Percentiles rank a stretch among this genome's conserved stretches.
phyloP scores from a whole-genome alignment of 2,797 vertebrate genomes.

The Schizothorax lantsangensis region DNA sequence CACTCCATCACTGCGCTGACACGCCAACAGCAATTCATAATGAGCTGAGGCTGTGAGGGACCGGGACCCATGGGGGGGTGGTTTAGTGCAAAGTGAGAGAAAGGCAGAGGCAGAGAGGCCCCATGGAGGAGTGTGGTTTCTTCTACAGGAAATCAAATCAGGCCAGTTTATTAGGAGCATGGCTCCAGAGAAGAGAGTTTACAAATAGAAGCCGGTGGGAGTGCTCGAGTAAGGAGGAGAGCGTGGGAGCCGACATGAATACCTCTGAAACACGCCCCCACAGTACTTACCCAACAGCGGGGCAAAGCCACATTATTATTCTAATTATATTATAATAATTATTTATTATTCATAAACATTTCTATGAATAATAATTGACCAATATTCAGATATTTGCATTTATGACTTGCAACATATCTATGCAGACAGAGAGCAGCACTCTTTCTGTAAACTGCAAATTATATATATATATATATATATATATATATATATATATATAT shows the following conservation, averaged over 20 bases:
- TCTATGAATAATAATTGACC: slow-evolving; percentile 24
- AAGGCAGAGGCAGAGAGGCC: slow-evolving; percentile 46
- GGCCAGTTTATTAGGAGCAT: slow-evolving; percentile 62
- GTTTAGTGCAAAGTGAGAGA: slow-evolving; percentile 22
- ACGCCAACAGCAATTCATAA: slow-evolving; percentile 38
- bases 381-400: slow-evolving; percentile 14
- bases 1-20: slow-evolving; percentile 32
- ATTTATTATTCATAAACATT: not conserved
- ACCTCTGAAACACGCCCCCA: not conserved
- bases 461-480: too few relatives aligned
- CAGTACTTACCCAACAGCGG: not conserved
- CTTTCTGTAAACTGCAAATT: not conserved
- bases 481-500: too few relatives aligned
- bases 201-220: slow-evolving; percentile 60
- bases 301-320: not conserved
- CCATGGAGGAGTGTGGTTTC: slow-evolving; percentile 63
- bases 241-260: slow-evolving; percentile 5
- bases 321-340: too few relatives aligned
- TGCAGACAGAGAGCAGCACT: not conserved
- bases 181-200: slow-evolving; percentile 63
- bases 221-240: slow-evolving; percentile 29
- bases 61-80: not conserved
- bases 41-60: slow-evolving; percentile 25
- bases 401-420: not conserved
- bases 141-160: slow-evolving; percentile 70